Base-by-base conservation (phyloP, 2,888 invertebrate species). In the Drosophila dives region DNA sequence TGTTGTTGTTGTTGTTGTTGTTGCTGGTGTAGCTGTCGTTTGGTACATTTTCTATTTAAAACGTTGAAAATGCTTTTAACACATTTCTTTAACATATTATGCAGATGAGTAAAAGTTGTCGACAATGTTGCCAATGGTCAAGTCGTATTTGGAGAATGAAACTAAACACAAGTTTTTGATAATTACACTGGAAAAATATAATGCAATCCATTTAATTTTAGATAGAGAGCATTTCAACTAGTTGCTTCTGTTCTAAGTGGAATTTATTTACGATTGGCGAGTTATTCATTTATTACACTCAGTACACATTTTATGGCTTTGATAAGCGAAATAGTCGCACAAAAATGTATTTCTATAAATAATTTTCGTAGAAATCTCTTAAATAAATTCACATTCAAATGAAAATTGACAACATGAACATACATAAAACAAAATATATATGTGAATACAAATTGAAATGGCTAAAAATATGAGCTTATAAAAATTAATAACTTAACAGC, bases 71-170 rank as follows among this genome's bases (percentile, higher is more conserved):
- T 74, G 85, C 68, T 72, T 81, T 85, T 54, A 61, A 66, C 67
- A 75, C 70, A 77, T 84, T 74, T 84, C 68, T 65, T 69, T 42
- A 72, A 33, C 74, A 75, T 74, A 76, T 84, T 85, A 85, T 84
- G 84, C 72, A 89, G 72, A 84, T 84, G 81, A 86, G 84, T 75
- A 80, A 83, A 83, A 89, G 84, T 77, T 75, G 66, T 71, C 55
- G 64, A 71, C 64, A 80, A n/a, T 50, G 59, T 74, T 42, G 45
- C 15, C 20, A 36, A 45, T 50, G 64, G 26, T 40, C 49, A 63
- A 49, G 53, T 56, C 29, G n/a, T 40, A 51, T 62, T 48, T 38
- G 4, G 17, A n/a, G 67, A 42, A 40, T 33, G 32, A 65, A 69
- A 48, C 34, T 48, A 29, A 58, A 51, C 53, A 59, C 48, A 64